A percentile compares a stretch with the other conserved stretches of the same genome.
Conservation (phyloP, 2,797 vertebrate species). For the Cirrhinus molitorella region DNA sequence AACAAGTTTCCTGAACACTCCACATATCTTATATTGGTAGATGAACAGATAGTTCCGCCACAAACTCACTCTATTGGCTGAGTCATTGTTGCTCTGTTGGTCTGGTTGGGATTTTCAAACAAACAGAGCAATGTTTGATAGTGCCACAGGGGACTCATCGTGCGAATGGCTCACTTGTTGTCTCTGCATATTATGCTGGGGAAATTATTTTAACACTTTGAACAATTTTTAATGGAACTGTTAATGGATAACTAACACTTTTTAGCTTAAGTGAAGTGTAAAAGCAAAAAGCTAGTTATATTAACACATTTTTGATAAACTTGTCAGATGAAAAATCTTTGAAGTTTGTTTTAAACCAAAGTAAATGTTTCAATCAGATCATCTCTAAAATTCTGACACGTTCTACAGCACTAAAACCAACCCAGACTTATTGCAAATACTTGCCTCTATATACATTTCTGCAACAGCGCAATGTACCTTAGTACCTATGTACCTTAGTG, state of each 20-base stretch:
- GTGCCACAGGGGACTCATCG: not conserved
- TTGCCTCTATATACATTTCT: too few relatives aligned
- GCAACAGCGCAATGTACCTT: too few relatives aligned
- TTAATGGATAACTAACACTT: not conserved
- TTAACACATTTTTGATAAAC: not conserved
- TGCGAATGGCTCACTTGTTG: not conserved
- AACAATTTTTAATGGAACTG: not conserved
- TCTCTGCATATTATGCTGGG: not conserved
- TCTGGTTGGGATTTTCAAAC: not conserved
- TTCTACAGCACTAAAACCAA: constrained; percentile 35
- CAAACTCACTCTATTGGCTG: not conserved
- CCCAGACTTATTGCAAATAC: too few relatives aligned
- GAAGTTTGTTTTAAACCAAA: too few relatives aligned
- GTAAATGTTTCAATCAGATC: constrained; percentile 76
- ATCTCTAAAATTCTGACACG: constrained; percentile 67
- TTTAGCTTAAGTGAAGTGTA: not conserved
- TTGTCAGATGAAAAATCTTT: not conserved
- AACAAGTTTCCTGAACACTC: not conserved
- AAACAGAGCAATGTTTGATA: not conserved
- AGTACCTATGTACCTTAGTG: too few relatives aligned
- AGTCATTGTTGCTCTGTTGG: not conserved
- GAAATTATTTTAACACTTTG: not conserved
- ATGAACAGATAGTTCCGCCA: not conserved
- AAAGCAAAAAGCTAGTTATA: not conserved
- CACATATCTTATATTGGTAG: not conserved